phyloP scores from a whole-genome alignment of 2,113 vertebrate genomes.

The Bubo scandiacus region DNA sequence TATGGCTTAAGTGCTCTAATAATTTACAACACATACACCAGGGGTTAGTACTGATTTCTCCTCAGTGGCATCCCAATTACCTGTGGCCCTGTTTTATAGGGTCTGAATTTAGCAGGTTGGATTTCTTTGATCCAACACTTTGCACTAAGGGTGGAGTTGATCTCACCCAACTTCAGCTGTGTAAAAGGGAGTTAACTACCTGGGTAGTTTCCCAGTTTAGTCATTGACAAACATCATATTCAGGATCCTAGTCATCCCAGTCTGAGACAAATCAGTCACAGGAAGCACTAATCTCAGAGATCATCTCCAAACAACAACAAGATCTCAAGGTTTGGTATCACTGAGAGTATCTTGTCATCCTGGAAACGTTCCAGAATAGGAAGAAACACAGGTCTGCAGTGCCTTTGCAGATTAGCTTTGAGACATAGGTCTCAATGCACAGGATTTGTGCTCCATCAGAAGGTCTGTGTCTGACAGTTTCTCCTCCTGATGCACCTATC shows the following conservation, averaged over 20 bases:
- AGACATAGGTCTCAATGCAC: background rate
- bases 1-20: background rate
- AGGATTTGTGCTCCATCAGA: background rate
- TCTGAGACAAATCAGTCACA: background rate
- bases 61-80: background rate
- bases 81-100: background rate
- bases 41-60: background rate
- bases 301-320: background rate
- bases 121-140: background rate
- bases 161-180: background rate
- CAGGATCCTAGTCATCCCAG: background rate
- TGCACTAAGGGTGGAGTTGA: background rate
- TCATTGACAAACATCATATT: background rate
- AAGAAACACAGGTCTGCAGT: background rate
- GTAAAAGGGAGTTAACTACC: background rate
- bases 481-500: background rate
- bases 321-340: accelerated
- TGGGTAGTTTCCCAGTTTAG: background rate
- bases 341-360: background rate
- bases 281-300: background rate
- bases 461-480: background rate
- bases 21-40: background rate
- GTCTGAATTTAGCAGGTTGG: background rate
- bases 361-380: background rate
- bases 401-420: background rate